Evolutionary conservation across 2,113 vertebrate genomes (phyloP), one percentile per base, ranked within the genome.

Genomic region (Otolemur garnettii): DNA sequence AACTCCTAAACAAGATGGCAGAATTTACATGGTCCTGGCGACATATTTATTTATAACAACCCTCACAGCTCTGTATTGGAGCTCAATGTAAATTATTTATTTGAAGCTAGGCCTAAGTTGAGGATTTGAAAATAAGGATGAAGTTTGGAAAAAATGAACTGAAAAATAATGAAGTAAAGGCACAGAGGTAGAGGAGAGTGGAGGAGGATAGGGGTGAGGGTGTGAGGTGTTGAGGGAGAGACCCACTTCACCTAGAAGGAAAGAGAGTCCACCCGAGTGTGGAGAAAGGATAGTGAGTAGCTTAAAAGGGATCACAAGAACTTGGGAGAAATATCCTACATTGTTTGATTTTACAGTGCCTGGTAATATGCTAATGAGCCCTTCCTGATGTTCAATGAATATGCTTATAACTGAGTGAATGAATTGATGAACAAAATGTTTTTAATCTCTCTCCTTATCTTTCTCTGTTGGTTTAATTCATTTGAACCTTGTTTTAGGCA

Each of bases 381-480:
- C 1, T 85, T 64, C 64, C 19, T 24, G 5, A 24, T 90, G 1
- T 53, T 80, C 62, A 82, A 78, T 84, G 50, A 94, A 57, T 66
- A 88, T 85, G 19, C 42, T 85, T 77, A 35, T 53, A 33, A 74
- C 5, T 33, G 24, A 60, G 4, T 83, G 6, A 97, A 59, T 83
- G 4, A 84, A 71, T 57, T 22, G 50, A 78, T 87, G 4, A 53
- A 59, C 12, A 55, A 38, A 62, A 22, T 82, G 17, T 78, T 91
- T 57, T 72, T 38, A 80, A 35, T 85, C 28, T 79, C 55, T 77
- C 59, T 60, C 60, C 77, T 1, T 33, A 28, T 90, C 64, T 26
- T 12, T 28, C 81, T 89, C 87, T n/a, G 26, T 74, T 84, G 93
- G 22, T 96, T 96, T 82, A 12, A 81, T 5, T 94, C 21, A 85